Evolutionary conservation across 2,113 vertebrate genomes (phyloP), one percentile per base, ranked within the genome.

Genomic region (Psilopsiagon aymara): DNA sequence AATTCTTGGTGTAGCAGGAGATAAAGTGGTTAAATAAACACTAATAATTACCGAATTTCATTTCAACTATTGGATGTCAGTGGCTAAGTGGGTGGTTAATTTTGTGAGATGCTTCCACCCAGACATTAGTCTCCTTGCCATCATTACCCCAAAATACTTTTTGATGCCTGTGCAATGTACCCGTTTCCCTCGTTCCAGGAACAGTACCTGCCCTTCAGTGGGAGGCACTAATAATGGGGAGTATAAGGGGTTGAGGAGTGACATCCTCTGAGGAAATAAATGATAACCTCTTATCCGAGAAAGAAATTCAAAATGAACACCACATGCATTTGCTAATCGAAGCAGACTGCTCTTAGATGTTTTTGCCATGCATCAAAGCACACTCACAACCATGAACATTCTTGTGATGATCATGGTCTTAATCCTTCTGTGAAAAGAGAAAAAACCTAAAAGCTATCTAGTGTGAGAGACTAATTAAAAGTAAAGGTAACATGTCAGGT

Each of bases 1-100:
- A 88, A 69, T 77, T 73, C 77, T 37, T 35, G 43, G 27, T 76
- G 39, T 51, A 55, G 10, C 1, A 12, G 88, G 59, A 86, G 68
- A 82, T 74, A 92, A 93, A 97, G 74, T 39, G 39, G 73, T 67
- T 75, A 95, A 94, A 82, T 29, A 39, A 87, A 66, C 59, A 51
- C 20, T 96, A 91, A 63, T 74, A 85, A 84, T 91, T 73, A 86
- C 14, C 71, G 60, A 70, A 41, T 87, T 77, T 74, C 57, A 59
- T 63, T 87, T 46, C 66, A 79, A 68, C 74, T 16, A 49, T 29
- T 89, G 37, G 19, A 77, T 68, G 13, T 41, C 77, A 35, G 35
- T 90, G 13, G 24, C 68, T 86, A 64, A 86, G 80, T 86, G 44
- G 10, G 35, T 70, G 59, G 66, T 62, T 96, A 90, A 85, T 95